These are phyloP conservation scores for Bolinopsis microptera DNA, from an alignment of 37 sponge, comb jelly and placozoan genomes.

Conservation along the genomic window DNA sequence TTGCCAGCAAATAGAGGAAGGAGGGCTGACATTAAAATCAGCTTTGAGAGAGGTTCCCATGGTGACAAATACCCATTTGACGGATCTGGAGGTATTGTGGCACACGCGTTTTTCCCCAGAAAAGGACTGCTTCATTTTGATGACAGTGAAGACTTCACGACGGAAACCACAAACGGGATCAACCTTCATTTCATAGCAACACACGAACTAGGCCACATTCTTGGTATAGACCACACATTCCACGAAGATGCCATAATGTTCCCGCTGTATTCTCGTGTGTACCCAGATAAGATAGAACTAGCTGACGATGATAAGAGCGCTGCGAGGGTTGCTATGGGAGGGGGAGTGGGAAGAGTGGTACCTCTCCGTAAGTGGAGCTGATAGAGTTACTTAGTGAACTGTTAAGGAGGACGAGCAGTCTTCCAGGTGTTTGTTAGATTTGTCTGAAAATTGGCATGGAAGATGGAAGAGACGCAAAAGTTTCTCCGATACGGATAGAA, in stretches of 20 bases:
- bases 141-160: not conserved
- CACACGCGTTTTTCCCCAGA: not conserved
- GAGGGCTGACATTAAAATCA: not conserved
- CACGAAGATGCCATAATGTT: not conserved
- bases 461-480: too few relatives aligned
- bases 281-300: not conserved
- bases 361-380: not conserved
- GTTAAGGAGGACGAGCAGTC: too few relatives aligned
- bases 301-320: not conserved
- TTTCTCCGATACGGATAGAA: too few relatives aligned
- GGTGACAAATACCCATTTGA: not conserved
- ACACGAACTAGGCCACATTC: slow-evolving; percentile 21
- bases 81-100: not conserved
- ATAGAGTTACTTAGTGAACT: too few relatives aligned
- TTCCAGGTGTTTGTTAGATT: too few relatives aligned
- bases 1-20: not conserved
- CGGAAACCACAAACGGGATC: not conserved
- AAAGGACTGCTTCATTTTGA: not conserved
- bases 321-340: not conserved
- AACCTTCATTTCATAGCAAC: not conserved
- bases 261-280: not conserved
- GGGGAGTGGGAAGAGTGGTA: not conserved
- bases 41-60: not conserved
- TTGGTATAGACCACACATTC: not conserved
- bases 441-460: too few relatives aligned